These are phyloP conservation scores for Cepaea nemoralis DNA, from an alignment of 1,140 invertebrate species.

Conservation along the genomic window DNA sequence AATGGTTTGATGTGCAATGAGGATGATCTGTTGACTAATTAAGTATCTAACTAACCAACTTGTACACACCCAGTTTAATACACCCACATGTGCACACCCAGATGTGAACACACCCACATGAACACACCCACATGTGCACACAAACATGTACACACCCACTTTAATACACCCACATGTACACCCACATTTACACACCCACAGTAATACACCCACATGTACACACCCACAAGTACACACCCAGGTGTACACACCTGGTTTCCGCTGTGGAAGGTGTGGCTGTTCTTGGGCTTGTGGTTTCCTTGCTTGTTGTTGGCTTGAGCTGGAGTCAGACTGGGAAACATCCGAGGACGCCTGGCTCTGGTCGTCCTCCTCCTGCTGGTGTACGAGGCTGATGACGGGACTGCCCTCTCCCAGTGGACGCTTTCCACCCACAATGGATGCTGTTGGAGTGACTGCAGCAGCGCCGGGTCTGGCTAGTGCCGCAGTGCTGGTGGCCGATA, in stretches of 20 bases:
- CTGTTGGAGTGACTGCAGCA: slow-evolving; percentile 33
- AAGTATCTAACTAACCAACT: too few species aligned
- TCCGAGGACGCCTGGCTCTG: slow-evolving; percentile 23
- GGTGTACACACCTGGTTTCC: slow-evolving; percentile 18
- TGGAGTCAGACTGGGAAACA: neutral
- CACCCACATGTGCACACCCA: too few species aligned
- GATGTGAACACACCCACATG: too few species aligned
- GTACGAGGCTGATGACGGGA: slow-evolving; percentile 27
- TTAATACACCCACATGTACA: too few species aligned
- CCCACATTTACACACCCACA: neutral
- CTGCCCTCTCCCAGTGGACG: slow-evolving; percentile 33
- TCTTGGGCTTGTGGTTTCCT: slow-evolving; percentile 12
- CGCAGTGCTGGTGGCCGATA: neutral
- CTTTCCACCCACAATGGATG: slow-evolving; percentile 42
- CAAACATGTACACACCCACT: too few species aligned
- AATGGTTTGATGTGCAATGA: too few species aligned
- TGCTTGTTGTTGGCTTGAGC: neutral
- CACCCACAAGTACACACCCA: neutral
- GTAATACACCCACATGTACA: neutral
- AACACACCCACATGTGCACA: too few species aligned
- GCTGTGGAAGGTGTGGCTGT: neutral
- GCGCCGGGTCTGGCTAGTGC: slow-evolving; percentile 26
- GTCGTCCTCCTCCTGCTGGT: slow-evolving; percentile 18
- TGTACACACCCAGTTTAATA: too few species aligned
- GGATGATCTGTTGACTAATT: too few species aligned